phyloP scores from a whole-genome alignment of 2,113 vertebrate species.

The Urocynchramus pylzowi region DNA sequence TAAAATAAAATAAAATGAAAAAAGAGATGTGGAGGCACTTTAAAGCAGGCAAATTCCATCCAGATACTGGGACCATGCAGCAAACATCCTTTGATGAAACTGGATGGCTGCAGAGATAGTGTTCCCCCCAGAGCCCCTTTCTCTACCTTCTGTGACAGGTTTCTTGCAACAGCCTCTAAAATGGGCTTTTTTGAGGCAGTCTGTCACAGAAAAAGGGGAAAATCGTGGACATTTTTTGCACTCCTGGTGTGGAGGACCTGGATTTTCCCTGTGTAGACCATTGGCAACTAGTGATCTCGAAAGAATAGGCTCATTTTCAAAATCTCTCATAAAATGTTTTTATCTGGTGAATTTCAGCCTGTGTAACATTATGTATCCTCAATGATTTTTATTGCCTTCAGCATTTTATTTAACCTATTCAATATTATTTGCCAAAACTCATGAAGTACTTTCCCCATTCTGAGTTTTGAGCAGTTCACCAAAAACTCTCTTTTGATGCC shows the following conservation, averaged over 20 bases:
- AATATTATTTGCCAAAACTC: neutral
- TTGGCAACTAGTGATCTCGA: neutral
- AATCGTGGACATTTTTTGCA: accelerated
- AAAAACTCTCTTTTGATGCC: neutral
- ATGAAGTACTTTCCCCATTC: neutral
- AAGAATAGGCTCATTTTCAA: neutral
- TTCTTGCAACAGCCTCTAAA: neutral
- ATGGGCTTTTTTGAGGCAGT: neutral
- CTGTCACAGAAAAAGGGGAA: neutral
- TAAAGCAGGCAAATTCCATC: neutral
- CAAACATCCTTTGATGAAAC: neutral
- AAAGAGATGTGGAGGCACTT: neutral
- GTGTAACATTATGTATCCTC: neutral
- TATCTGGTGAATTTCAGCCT: neutral
- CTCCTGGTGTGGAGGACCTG: neutral
- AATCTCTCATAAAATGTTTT: neutral
- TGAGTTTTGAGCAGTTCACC: neutral
- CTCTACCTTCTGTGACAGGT: neutral
- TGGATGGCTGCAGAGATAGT: no score
- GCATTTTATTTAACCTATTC: neutral
- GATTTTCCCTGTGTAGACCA: neutral
- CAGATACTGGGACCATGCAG: neutral
- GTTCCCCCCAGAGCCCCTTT: neutral
- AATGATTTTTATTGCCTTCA: neutral
- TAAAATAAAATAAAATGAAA: no score